A percentile compares a stretch with the other conserved stretches of the same genome.
phyloP scores from a whole-genome alignment of 2,113 vertebrate genomes.

The Sorex araneus region DNA sequence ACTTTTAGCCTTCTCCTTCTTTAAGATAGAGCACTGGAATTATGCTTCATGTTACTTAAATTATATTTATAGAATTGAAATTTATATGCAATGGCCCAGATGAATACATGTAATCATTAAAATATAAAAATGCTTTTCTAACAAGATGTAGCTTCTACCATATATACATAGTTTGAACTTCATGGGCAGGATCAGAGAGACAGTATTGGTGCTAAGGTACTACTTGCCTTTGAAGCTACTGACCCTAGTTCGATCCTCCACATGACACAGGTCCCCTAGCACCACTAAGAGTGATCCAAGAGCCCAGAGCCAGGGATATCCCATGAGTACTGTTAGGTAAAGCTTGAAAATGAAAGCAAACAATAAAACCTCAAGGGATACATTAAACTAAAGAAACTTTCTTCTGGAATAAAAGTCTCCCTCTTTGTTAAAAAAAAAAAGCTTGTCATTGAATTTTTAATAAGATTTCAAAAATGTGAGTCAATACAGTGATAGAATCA shows the following conservation, averaged over 20 bases:
- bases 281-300: too few relatives aligned
- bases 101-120: neutral
- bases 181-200: neutral
- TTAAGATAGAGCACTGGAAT: neutral
- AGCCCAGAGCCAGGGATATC: too few relatives aligned
- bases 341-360: too few relatives aligned
- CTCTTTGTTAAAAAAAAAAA: neutral
- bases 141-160: neutral
- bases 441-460: conserved; percentile 43
- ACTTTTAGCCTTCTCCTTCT: neutral
- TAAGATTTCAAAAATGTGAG: conserved; percentile 52
- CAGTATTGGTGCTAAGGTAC: neutral
- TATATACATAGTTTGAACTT: neutral
- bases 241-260: too few relatives aligned
- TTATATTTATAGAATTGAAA: neutral
- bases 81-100: neutral
- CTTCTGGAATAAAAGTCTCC: conserved; percentile 3
- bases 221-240: too few relatives aligned
- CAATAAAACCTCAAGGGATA: too few relatives aligned
- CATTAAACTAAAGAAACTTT: conserved; percentile 12
- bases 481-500: conserved; percentile 19
- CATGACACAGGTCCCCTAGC: too few relatives aligned
- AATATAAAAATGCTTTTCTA: conserved; percentile 43
- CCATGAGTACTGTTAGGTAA: too few relatives aligned
- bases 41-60: neutral